phyloP scores from a whole-genome alignment of 2,113 vertebrate genomes.

The Microcebus griseorufus region DNA sequence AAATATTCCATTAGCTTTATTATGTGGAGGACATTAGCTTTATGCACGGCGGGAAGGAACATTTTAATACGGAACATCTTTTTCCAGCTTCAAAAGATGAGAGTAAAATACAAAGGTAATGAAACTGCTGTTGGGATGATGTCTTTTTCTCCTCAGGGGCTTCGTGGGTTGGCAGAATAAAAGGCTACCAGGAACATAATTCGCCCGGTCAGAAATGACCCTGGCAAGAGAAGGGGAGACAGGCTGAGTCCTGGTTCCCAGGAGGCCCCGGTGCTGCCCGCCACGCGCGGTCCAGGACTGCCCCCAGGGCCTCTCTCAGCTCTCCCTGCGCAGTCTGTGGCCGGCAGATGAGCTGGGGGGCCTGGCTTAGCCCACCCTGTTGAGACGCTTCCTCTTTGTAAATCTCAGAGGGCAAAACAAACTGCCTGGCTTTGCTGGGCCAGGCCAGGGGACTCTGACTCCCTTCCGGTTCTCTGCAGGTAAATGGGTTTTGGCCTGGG shows the following conservation, averaged over 20 bases:
- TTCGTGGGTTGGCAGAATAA: background rate
- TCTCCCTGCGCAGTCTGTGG: background rate
- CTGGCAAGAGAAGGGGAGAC: background rate
- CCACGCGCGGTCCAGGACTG: background rate
- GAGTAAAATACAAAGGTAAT: slow-evolving; percentile 43
- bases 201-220: background rate
- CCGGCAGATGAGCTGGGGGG: background rate
- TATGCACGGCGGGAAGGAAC: background rate
- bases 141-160: background rate
- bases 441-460: background rate
- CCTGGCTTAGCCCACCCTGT: background rate
- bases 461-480: background rate
- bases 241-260: background rate
- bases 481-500: background rate
- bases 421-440: too few species aligned
- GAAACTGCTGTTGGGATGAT: slow-evolving; percentile 19
- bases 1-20: slow-evolving; percentile 71
- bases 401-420: background rate
- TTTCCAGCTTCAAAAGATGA: slow-evolving; percentile 44
- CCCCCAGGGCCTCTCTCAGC: too few species aligned
- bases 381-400: background rate
- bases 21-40: slow-evolving; percentile 55
- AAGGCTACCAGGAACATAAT: background rate
- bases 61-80: slow-evolving; percentile 57
- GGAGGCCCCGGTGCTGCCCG: accelerated